These are phyloP conservation scores for Psammodynastes pulverulentus DNA, from an alignment of 2,113 vertebrate genomes.

Conservation along the genomic window DNA sequence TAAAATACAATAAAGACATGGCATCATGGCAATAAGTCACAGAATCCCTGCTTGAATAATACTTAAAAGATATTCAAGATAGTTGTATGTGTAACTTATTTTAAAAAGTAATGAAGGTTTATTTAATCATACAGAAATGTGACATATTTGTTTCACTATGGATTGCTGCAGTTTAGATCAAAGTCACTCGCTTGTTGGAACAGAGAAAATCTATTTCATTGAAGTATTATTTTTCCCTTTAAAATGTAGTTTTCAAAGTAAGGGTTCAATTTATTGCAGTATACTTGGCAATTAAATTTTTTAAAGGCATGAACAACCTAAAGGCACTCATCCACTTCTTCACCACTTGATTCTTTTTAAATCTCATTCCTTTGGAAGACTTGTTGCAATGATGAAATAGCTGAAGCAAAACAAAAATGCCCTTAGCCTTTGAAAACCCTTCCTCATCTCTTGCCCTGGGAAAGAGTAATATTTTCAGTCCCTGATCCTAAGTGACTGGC, in stretches of 20 bases:
- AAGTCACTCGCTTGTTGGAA: background rate
- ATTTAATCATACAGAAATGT: background rate
- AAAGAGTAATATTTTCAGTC: background rate
- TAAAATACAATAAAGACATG: background rate
- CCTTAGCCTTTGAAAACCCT: background rate
- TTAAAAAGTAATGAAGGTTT: background rate
- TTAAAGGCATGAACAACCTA: background rate
- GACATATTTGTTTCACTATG: background rate
- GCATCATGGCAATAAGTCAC: background rate
- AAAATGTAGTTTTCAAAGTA: background rate
- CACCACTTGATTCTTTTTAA: background rate
- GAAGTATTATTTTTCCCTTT: background rate
- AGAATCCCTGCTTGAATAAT: background rate
- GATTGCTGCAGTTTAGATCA: background rate
- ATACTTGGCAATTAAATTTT: background rate
- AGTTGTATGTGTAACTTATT: background rate
- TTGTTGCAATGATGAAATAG: background rate
- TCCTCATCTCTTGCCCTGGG: background rate
- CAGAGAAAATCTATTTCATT: background rate
- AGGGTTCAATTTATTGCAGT: background rate
- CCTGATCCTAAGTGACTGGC: background rate
- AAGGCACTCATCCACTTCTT: background rate
- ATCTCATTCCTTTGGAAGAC: background rate
- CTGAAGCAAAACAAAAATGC: background rate
- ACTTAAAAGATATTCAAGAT: background rate